phyloP scores from a whole-genome alignment of 2,797 vertebrate species.

The Notoglanidium macrostoma region DNA sequence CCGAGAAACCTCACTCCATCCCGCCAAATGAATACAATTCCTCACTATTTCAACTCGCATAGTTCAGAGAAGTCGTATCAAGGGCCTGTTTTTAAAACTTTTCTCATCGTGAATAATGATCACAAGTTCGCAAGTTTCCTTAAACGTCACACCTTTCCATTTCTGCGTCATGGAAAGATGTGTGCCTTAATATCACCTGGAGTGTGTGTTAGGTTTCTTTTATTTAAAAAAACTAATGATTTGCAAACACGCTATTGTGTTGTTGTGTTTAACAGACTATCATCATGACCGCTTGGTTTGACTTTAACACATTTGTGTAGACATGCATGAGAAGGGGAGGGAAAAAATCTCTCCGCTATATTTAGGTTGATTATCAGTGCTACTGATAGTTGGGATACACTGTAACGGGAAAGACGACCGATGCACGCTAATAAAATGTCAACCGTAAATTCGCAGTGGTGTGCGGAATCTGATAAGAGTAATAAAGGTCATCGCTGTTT shows the following conservation, averaged over 20 bases:
- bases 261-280: neutral
- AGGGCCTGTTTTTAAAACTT: too few species aligned
- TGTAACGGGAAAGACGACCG: neutral
- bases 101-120: too few species aligned
- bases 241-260: neutral
- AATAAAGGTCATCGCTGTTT: neutral
- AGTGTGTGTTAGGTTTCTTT: neutral
- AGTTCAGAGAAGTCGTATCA: too few species aligned
- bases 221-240: neutral
- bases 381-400: neutral
- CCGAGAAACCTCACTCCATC: too few species aligned
- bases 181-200: neutral
- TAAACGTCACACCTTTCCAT: neutral
- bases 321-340: neutral
- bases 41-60: too few species aligned
- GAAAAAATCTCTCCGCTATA: neutral
- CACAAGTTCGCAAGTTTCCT: too few species aligned
- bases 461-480: neutral
- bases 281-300: neutral
- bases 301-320: neutral
- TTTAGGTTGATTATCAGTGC: neutral
- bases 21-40: too few species aligned
- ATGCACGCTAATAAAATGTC: neutral
- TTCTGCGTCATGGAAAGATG: neutral
- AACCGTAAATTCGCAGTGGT: neutral